Evolutionary conservation across 2,888 invertebrate species (phyloP).

Genomic region (Philhelius pedissequus): DNA sequence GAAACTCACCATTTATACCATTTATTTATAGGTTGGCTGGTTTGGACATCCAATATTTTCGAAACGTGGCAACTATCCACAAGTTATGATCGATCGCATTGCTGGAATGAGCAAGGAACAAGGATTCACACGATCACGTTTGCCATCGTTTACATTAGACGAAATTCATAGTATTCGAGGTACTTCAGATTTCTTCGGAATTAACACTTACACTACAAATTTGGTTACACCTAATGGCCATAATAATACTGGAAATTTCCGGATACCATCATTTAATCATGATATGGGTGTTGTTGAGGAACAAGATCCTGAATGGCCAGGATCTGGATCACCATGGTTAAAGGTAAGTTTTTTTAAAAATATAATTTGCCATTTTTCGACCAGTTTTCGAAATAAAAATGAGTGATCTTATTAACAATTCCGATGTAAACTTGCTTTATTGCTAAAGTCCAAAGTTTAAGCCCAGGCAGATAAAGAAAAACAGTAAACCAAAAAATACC

Average conservation of each 20-base stretch:
- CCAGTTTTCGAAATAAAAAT: background rate
- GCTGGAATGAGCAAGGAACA: constrained; percentile 81
- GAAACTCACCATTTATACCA: background rate
- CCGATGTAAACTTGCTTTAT: too few relatives aligned
- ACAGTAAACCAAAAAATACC: background rate
- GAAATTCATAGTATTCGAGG: constrained; percentile 82
- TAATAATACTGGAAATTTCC: constrained; percentile 76
- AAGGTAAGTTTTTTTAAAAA: constrained; percentile 79
- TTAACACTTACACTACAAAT: constrained; percentile 86
- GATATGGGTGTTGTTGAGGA: constrained; percentile 82
- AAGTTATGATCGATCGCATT: constrained; percentile 82
- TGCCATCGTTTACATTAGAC: constrained; percentile 82
- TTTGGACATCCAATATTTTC: constrained; percentile 85
- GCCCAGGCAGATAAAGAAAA: background rate
- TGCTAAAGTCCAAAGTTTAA: background rate
- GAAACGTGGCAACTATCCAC: constrained; percentile 83
- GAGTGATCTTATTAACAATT: too few relatives aligned
- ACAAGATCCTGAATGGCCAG: constrained; percentile 82
- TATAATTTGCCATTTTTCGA: background rate
- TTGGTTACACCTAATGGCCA: constrained; percentile 78
- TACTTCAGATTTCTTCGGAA: constrained; percentile 86
- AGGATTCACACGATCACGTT: constrained; percentile 82
- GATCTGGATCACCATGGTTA: constrained; percentile 82
- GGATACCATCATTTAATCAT: constrained; percentile 81
- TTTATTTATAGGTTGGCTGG: constrained; percentile 82